Conservation (phyloP, 2,797 vertebrate species). For the Notoglanidium macrostoma region DNA sequence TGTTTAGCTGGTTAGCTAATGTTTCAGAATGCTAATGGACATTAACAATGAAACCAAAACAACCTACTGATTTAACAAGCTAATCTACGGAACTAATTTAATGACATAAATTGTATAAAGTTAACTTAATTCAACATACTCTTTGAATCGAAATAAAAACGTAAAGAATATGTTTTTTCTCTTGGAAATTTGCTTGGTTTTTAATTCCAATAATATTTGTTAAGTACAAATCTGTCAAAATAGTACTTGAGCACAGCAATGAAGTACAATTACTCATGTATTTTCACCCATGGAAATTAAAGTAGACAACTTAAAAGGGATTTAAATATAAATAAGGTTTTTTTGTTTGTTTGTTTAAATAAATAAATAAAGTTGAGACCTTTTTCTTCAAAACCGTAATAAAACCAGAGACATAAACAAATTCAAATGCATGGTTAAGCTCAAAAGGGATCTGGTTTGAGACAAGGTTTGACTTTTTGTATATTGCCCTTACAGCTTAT, state of each 20-base stretch:
- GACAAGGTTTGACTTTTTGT: constrained; percentile 52
- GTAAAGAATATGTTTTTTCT: not conserved
- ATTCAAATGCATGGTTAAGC: constrained; percentile 55
- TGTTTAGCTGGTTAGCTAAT: not conserved
- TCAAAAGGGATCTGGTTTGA: constrained; percentile 64
- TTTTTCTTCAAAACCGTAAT: constrained; percentile 34
- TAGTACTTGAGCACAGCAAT: not conserved
- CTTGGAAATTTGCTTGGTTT: not conserved
- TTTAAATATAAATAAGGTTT: not conserved
- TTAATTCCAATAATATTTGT: not conserved
- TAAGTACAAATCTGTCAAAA: not conserved
- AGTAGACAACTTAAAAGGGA: not conserved
- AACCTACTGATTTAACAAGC: not conserved
- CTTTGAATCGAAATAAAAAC: not conserved
- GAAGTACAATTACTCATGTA: not conserved
- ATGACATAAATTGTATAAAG: not conserved
- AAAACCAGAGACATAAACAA: constrained; percentile 52
- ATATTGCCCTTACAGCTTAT: constrained; percentile 22
- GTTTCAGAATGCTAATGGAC: not conserved
- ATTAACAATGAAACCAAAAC: not conserved
- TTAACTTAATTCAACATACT: not conserved
- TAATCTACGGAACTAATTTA: not conserved
- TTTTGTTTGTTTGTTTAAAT: not conserved
- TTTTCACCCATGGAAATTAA: not conserved
- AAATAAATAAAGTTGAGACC: not conserved